Evolutionary conservation across 1,140 invertebrate genomes (phyloP).

Genomic region (Aplysia californica): DNA sequence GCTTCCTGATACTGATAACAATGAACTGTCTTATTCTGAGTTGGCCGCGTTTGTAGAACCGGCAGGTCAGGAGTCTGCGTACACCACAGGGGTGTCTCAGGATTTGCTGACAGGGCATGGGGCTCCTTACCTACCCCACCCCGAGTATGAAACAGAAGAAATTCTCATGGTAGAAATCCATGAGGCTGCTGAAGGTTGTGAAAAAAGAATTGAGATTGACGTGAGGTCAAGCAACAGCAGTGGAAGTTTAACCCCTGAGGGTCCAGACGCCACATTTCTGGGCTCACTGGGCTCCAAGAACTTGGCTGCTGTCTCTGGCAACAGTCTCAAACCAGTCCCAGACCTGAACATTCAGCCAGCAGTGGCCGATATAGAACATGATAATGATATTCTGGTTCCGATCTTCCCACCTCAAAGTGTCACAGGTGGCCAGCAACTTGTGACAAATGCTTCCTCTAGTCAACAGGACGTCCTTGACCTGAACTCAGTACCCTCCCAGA

Average conservation of each 20-base stretch:
- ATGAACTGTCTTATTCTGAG: background rate
- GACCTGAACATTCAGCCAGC: background rate
- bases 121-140: background rate
- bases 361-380: background rate
- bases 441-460: no score
- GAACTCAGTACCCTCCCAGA: no score
- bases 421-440: no score
- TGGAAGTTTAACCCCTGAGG: no score
- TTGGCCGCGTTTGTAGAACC: background rate
- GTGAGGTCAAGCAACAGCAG: no score
- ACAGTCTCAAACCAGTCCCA: background rate
- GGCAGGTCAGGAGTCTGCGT: background rate
- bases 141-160: slow-evolving; percentile 1
- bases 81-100: background rate
- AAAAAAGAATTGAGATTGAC: background rate
- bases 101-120: background rate
- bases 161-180: slow-evolving; percentile 5
- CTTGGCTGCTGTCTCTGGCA: background rate
- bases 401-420: no score
- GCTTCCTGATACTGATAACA: background rate
- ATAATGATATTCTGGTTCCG: background rate
- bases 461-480: no score
- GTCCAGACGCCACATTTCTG: background rate
- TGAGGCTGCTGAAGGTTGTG: background rate
- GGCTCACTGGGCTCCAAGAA: background rate